phyloP scores from a whole-genome alignment of 2,113 vertebrate species.

The Pelobates fuscus region DNA sequence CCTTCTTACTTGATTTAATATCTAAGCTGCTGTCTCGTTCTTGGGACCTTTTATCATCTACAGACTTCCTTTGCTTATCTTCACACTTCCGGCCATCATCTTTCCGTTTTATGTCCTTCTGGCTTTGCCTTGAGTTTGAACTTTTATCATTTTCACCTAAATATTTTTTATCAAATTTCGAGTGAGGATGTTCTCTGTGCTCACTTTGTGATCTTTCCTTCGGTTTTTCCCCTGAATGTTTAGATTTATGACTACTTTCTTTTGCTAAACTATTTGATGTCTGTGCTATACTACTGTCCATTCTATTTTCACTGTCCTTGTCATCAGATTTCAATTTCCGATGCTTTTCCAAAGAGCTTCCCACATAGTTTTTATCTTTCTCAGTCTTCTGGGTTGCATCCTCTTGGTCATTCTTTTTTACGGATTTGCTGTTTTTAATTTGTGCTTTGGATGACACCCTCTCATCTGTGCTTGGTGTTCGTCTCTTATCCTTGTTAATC shows the following conservation, averaged over 20 bases:
- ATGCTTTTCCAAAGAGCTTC: constrained; percentile 74
- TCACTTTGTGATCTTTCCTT: constrained; percentile 80
- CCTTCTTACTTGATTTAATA: constrained; percentile 64
- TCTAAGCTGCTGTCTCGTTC: constrained; percentile 61
- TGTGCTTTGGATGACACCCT: constrained; percentile 74
- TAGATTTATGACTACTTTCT: constrained; percentile 64
- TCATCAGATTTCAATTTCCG: constrained; percentile 74
- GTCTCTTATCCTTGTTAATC: constrained; percentile 76
- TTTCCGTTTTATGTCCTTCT: constrained; percentile 79
- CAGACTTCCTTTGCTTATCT: constrained; percentile 65
- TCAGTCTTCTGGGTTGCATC: constrained; percentile 65
- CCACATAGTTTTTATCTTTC: constrained; percentile 68
- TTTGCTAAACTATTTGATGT: constrained; percentile 62
- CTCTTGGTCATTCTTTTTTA: constrained; percentile 67
- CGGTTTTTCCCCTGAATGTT: constrained; percentile 65
- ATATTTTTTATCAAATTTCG: constrained; percentile 75
- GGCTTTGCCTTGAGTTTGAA: constrained; percentile 61
- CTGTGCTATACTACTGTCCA: constrained; percentile 44
- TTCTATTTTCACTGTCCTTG: constrained; percentile 64
- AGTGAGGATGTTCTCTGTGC: constrained; percentile 61
- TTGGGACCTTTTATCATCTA: constrained; percentile 53
- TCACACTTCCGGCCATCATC: constrained; percentile 72
- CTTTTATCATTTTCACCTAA: constrained; percentile 70
- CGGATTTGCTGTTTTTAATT: constrained; percentile 76
- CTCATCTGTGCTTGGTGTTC: constrained; percentile 81